These are phyloP conservation scores for Aldrovandia affinis DNA, from an alignment of 2,797 vertebrate genomes.

Conservation along the genomic window DNA sequence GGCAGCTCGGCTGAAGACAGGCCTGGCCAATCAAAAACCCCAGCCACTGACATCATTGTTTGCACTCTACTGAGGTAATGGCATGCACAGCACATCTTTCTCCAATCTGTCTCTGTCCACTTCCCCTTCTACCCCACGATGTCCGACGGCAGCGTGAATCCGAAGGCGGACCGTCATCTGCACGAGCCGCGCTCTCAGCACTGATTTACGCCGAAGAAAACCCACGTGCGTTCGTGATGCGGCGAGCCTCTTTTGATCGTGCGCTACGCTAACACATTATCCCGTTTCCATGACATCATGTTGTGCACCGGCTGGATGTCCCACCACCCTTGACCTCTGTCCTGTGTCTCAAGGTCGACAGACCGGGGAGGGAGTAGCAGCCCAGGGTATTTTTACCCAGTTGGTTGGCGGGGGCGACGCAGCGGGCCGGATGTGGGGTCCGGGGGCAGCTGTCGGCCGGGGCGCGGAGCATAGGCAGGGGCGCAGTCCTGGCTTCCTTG, in stretches of 20 bases:
- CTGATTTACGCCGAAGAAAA: no score
- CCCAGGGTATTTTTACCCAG: slow-evolving; percentile 44
- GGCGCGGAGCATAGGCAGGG: slow-evolving; percentile 13
- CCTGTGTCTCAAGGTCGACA: slow-evolving; percentile 28
- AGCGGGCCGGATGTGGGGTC: slow-evolving; percentile 38
- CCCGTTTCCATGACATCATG: not conserved
- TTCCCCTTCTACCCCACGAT: not conserved
- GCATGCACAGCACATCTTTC: not conserved
- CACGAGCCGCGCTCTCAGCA: not conserved
- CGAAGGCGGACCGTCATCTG: not conserved
- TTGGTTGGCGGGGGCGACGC: slow-evolving; percentile 44
- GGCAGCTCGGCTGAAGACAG: slow-evolving; percentile 25
- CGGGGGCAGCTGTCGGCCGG: slow-evolving; percentile 33
- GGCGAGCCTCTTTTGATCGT: not conserved
- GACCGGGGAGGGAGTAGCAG: slow-evolving; percentile 36
- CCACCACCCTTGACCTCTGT: not conserved
- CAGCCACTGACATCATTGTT: slow-evolving; percentile 60
- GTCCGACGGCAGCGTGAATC: not conserved
- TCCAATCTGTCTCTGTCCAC: not conserved
- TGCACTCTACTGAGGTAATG: slow-evolving; percentile 48
- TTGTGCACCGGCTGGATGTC: not conserved
- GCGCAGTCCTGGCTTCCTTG: slow-evolving; percentile 6
- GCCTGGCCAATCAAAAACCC: not conserved
- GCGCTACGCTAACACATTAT: not conserved
- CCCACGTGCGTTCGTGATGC: not conserved